A percentile compares a stretch with the other conserved stretches of the same genome.
These are phyloP conservation scores for Scomber japonicus DNA, from an alignment of 2,113 vertebrate species.

Conservation along the genomic window DNA sequence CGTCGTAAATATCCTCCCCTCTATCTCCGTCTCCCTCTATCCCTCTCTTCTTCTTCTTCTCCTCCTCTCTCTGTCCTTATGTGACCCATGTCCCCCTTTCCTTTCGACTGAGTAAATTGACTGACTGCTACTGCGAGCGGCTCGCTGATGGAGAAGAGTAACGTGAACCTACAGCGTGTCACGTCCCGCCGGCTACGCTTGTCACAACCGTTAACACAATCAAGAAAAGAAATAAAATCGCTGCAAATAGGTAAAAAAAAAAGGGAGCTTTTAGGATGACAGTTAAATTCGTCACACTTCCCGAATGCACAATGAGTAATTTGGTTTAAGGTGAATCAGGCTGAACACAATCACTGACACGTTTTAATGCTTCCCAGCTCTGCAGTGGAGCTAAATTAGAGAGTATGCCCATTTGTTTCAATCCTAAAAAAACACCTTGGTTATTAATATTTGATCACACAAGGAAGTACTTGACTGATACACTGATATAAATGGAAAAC, in stretches of 20 bases:
- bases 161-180: constrained; percentile 44
- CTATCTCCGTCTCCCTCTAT: constrained; percentile 36
- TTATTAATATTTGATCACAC: constrained; percentile 10
- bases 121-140: constrained; percentile 18
- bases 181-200: constrained; percentile 26
- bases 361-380: background rate
- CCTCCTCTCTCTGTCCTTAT: constrained; percentile 39
- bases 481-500: background rate
- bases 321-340: background rate
- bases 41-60: background rate
- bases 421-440: background rate
- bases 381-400: constrained; percentile 3
- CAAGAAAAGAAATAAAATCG: constrained; percentile 19
- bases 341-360: background rate
- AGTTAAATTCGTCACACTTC: constrained; percentile 42
- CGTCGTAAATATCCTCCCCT: constrained; percentile 72
- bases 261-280: constrained; percentile 23
- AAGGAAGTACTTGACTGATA: background rate
- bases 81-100: constrained; percentile 42
- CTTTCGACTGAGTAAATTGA: constrained; percentile 26
- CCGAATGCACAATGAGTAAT: constrained; percentile 21
- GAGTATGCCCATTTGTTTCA: background rate
- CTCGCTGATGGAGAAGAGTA: constrained; percentile 42
- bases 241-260: constrained; percentile 2
- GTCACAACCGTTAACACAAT: constrained; percentile 40